Evolutionary conservation across 2,888 invertebrate species (phyloP), one percentile per base, ranked within the genome.

Genomic region (Reticulitermes lucifugus): DNA sequence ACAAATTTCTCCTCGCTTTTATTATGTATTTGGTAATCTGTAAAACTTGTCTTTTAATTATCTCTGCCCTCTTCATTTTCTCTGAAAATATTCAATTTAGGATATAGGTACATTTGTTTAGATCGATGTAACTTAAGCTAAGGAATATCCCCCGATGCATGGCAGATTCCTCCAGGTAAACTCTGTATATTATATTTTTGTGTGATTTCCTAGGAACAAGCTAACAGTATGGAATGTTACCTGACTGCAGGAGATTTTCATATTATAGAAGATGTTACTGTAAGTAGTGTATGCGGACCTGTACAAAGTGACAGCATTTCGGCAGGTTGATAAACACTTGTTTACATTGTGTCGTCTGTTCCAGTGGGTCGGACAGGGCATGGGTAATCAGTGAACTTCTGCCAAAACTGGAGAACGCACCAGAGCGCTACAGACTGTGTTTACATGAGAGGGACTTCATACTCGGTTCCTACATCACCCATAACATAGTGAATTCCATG

Each of bases 391-490:
- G 88, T 35, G 87, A 88, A 55, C 79, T 88, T 77, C 87, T 88
- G 21, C 88, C 88, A 0, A 87, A 86, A 75, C 80, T 88, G 55
- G 88, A 88, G 84, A 80, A 87, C 14, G 85, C 86, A 10, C 81
- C 77, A 43, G 86, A 86, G 22, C 84, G 87, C 18, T 88, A 87
- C 79, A 85, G 87, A 25, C 85, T 88, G 55, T 88, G 88, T 65
- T 87, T 88, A 41, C 88, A 88, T 83, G 88, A 88, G 84, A 85
- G 88, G 71, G 88, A 88, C 86, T 88, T 88, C 82, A 86, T 88
- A 12, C 87, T 87, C 79, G 87, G 88, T 43, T 86, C 87, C 75
- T 87, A 87, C 77, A 87, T 88, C 85, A 86, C 88, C 21, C 87
- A 87, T 81, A 88, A 88, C 70, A 88, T 88, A 29, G 85, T 88